Evolutionary conservation across 2,797 vertebrate species (phyloP), one percentile per base, ranked within the genome.

Genomic region (Malurus splendens): DNA sequence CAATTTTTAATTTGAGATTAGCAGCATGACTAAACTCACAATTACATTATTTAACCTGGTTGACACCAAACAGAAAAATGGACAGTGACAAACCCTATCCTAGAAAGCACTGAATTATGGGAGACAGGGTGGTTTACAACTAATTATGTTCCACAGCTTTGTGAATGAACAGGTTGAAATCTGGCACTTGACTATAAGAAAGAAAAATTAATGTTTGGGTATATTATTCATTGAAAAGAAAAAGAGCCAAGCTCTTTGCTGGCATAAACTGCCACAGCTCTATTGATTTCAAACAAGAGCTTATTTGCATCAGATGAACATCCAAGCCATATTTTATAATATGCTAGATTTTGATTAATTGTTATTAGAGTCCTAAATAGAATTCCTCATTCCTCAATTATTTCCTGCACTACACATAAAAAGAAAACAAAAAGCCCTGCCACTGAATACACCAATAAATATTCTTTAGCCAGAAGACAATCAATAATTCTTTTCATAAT

Each of bases 251-350:
- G 68, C 44, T 61, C 47, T 89, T 85, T 68, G 28, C 88, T 91
- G 72, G 65, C 65, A 72, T 82, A 62, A 91, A 91, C 52, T 85
- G 48, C 39, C 73, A 76, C 45, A 66, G 92, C 32, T 93, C 73
- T 87, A 75, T 38, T 90, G 79, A 94, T 93, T 92, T 91, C 70
- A 91, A 86, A 89, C 62, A 78, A 72, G 64, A 89, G 20, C 45
- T 86, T 64, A 83, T 95, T 89, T 94, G 70, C 67, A 89, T 89
- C 20, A 0, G 79, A 72, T 70, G 84, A 94, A 90, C 66, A 86
- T 73, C 79, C 44, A 86, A 83, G 70, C 18, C 33, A 39, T 92
- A 87, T 89, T 91, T 94, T 64, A 91, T 45, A 89, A 60, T 23
- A 42, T 33, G 66, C 10, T 50, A 20, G 17, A 61, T 73, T 90